Evolutionary conservation across 2,113 vertebrate genomes (phyloP).

Genomic region (Platycercus adscitus): DNA sequence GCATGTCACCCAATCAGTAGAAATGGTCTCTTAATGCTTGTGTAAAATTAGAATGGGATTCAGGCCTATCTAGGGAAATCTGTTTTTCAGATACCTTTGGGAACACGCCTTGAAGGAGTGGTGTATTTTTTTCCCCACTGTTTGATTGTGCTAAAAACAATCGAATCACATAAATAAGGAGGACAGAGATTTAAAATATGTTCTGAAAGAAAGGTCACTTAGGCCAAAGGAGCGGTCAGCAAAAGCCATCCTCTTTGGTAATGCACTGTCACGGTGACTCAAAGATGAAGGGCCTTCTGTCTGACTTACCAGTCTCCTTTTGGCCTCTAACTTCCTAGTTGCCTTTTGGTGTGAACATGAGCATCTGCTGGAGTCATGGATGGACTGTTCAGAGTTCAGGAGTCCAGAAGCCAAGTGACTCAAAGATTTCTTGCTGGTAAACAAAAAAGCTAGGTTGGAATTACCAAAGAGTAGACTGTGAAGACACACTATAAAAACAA

Average conservation of each 20-base stretch:
- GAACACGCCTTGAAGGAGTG: neutral
- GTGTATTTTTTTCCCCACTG: neutral
- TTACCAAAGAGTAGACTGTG: neutral
- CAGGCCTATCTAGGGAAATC: constrained; percentile 66
- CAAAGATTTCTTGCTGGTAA: neutral
- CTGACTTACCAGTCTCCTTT: neutral
- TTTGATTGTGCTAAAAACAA: neutral
- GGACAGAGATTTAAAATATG: neutral
- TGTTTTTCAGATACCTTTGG: constrained; percentile 49
- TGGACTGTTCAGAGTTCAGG: neutral
- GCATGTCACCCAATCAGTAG: constrained; percentile 70
- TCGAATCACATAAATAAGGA: neutral
- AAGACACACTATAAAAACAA: neutral
- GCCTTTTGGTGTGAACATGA: neutral
- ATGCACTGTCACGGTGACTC: neutral
- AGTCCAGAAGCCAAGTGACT: neutral
- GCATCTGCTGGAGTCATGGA: neutral
- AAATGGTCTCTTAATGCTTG: constrained; percentile 63
- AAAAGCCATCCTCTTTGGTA: neutral
- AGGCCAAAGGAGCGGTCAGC: neutral
- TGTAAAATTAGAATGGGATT: constrained; percentile 72
- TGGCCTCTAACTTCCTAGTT: neutral
- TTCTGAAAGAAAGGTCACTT: neutral
- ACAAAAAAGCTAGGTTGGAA: neutral
- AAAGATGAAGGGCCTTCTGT: neutral